Conservation (phyloP, 2,888 invertebrate species). For the Nymphalis c-album region DNA sequence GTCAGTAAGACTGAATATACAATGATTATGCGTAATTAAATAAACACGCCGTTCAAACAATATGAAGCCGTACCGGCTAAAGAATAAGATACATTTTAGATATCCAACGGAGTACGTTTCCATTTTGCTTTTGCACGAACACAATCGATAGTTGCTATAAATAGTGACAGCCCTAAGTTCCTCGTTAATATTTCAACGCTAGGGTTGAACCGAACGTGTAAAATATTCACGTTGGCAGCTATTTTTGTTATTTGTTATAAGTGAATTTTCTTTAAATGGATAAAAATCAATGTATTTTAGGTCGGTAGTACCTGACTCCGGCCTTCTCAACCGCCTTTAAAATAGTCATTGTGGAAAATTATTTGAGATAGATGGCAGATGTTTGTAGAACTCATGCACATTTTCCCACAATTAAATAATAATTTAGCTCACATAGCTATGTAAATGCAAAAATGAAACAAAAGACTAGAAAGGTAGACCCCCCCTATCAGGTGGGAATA, state of each 20-base stretch:
- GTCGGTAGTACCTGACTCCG: background rate
- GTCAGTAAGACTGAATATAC: background rate
- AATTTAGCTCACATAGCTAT: no score
- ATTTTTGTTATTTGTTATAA: slow-evolving; percentile 14
- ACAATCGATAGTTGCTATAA: slow-evolving; percentile 35
- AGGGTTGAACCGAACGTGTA: slow-evolving; percentile 21
- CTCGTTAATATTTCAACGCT: slow-evolving; percentile 30
- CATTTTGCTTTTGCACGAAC: slow-evolving; percentile 4
- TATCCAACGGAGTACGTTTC: background rate
- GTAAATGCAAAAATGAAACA: no score
- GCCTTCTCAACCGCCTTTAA: background rate
- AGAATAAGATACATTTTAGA: slow-evolving; percentile 1
- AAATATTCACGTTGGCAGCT: slow-evolving; percentile 24
- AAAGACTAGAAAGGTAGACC: no score
- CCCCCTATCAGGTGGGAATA: no score
- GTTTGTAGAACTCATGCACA: no score
- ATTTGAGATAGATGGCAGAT: no score
- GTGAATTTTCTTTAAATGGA: background rate
- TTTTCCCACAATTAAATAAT: no score
- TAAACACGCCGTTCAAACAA: background rate
- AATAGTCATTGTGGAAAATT: no score
- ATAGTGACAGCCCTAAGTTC: slow-evolving; percentile 27
- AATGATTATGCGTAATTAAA: background rate
- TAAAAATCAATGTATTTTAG: background rate
- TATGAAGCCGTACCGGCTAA: background rate